phyloP scores from a whole-genome alignment of 2,888 invertebrate species.

The Pantelozetes paolii region DNA sequence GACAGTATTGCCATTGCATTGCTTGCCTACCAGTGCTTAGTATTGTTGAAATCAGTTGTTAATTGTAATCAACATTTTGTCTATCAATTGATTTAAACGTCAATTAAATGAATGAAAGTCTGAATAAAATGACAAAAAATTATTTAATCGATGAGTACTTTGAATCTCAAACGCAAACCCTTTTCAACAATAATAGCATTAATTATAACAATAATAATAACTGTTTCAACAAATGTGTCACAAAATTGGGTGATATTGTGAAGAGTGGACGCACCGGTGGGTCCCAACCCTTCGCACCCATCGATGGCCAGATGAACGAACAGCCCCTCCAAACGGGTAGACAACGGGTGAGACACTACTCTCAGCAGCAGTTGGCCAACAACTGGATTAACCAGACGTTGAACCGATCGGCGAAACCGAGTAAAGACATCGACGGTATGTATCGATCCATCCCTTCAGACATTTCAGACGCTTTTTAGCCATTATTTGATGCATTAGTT shows the following conservation, averaged over 20 bases:
- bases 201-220: not conserved
- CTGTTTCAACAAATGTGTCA: slow-evolving; percentile 17
- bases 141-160: slow-evolving; percentile 4
- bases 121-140: not conserved
- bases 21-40: too few relatives aligned
- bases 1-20: too few relatives aligned
- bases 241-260: slow-evolving; percentile 19
- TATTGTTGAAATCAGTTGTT: too few relatives aligned
- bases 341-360: slow-evolving; percentile 2
- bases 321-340: not conserved
- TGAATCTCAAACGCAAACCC: not conserved
- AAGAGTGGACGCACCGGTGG: slow-evolving; percentile 1
- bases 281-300: not conserved
- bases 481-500: not conserved
- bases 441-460: not conserved
- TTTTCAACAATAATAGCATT: not conserved
- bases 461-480: too few relatives aligned
- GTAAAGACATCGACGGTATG: slow-evolving; percentile 27
- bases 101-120: not conserved
- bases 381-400: slow-evolving; percentile 5
- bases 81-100: too few relatives aligned
- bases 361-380: slow-evolving; percentile 23
- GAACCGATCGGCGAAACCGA: not conserved
- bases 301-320: not conserved
- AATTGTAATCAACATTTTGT: too few relatives aligned